phyloP scores from a whole-genome alignment of 2,888 invertebrate species.

The Stratiomys singularior region DNA sequence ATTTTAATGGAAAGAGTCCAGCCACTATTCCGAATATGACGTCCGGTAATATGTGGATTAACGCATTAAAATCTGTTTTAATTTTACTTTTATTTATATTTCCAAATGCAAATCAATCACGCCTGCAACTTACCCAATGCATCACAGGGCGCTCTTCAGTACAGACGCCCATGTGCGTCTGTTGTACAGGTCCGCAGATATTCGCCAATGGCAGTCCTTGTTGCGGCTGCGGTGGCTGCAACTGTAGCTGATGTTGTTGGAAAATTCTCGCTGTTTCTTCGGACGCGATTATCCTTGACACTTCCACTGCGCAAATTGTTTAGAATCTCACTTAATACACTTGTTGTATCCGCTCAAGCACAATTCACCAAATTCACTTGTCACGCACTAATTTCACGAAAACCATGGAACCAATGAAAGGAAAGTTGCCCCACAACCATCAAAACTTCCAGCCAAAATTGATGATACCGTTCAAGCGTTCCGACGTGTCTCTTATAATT shows the following conservation, averaged over 20 bases:
- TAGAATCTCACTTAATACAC: constrained; percentile 5
- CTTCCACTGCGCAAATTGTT: not conserved
- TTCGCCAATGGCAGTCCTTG: constrained; percentile 63
- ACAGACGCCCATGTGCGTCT: constrained; percentile 90
- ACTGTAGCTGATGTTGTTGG: constrained; percentile 24
- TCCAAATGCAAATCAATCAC: not conserved
- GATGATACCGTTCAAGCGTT: no score
- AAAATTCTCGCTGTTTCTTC: constrained; percentile 28
- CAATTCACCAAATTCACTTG: not conserved
- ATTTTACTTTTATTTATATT: no score
- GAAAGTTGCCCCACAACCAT: not conserved
- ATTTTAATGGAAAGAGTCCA: no score
- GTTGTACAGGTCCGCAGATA: constrained; percentile 64
- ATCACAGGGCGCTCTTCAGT: constrained; percentile 87
- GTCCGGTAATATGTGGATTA: no score
- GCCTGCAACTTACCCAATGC: constrained; percentile 80
- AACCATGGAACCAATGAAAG: not conserved
- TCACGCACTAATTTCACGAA: not conserved
- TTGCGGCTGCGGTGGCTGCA: constrained; percentile 20
- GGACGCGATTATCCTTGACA: constrained; percentile 23
- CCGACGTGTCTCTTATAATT: no score
- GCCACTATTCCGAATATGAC: no score
- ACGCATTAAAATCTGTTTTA: no score
- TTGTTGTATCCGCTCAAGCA: not conserved
- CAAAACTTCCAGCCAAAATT: not conserved